phyloP scores from a whole-genome alignment of 53 echinoderm and acorn worm species.

The Crossaster papposus region DNA sequence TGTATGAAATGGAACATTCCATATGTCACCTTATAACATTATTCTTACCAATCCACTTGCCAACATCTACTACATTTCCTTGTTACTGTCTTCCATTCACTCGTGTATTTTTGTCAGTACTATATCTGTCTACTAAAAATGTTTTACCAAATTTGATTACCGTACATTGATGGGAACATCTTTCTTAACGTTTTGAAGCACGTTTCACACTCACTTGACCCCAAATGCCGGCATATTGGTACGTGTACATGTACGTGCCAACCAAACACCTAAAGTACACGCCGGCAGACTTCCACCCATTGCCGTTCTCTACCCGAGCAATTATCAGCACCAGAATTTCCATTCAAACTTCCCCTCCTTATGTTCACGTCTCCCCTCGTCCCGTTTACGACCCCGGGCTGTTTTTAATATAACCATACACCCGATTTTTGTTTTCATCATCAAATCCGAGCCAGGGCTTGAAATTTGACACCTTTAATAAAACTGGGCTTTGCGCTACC shows the following conservation, averaged over 20 bases:
- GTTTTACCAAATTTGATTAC: neutral
- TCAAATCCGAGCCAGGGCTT: neutral
- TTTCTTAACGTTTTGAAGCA: neutral
- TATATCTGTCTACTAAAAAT: neutral
- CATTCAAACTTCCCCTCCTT: neutral
- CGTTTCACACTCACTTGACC: neutral
- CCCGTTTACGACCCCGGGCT: neutral
- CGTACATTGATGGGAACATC: neutral
- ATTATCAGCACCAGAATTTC: neutral
- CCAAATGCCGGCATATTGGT: neutral
- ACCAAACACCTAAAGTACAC: neutral
- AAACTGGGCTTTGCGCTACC: neutral
- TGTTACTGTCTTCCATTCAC: neutral
- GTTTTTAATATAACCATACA: neutral
- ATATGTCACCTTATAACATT: too few species aligned
- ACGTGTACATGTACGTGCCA: neutral
- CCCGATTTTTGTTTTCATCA: neutral
- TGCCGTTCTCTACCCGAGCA: neutral
- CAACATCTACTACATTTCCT: too few species aligned
- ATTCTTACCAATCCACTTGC: too few species aligned
- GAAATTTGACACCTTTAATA: conserved; percentile 10
- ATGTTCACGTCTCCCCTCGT: neutral
- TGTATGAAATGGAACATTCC: too few species aligned
- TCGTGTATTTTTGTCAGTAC: neutral
- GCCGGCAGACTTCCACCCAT: neutral